Evolutionary conservation across 2,113 vertebrate species (phyloP).

Genomic region (Turnix velox): DNA sequence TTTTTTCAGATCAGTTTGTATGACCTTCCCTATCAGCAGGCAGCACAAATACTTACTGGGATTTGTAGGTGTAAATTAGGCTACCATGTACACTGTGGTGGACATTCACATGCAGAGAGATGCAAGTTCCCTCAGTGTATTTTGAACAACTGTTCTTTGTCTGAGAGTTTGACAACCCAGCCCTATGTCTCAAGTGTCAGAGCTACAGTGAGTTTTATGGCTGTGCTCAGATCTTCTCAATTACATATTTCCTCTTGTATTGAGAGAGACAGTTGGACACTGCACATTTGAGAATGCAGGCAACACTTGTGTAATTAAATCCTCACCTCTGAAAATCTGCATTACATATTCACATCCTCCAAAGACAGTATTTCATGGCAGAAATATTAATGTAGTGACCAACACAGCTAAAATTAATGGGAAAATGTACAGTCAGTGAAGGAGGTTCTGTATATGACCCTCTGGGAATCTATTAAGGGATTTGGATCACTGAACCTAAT

Average conservation of each 20-base stretch:
- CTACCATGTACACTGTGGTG: accelerated
- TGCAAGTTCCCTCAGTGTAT: background rate
- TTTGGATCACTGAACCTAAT: background rate
- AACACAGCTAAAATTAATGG: background rate
- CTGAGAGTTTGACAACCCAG: background rate
- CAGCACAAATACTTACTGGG: background rate
- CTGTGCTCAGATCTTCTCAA: background rate
- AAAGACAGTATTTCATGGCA: background rate
- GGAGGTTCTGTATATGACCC: background rate
- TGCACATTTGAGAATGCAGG: background rate
- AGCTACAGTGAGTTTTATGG: background rate
- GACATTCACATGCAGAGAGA: background rate
- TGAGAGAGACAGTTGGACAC: background rate
- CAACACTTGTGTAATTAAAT: background rate
- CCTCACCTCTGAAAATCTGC: background rate
- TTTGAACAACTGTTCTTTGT: slow-evolving; percentile 11
- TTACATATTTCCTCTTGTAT: background rate
- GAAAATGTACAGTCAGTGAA: background rate
- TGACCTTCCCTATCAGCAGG: background rate
- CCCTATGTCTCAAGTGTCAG: background rate
- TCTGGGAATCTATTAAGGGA: background rate
- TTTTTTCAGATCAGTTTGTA: background rate
- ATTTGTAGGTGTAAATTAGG: background rate
- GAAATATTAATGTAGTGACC: background rate
- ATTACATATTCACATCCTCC: background rate